Evolutionary conservation across 2,888 invertebrate species (phyloP).

Genomic region (Nephrotoma guestfalica): DNA sequence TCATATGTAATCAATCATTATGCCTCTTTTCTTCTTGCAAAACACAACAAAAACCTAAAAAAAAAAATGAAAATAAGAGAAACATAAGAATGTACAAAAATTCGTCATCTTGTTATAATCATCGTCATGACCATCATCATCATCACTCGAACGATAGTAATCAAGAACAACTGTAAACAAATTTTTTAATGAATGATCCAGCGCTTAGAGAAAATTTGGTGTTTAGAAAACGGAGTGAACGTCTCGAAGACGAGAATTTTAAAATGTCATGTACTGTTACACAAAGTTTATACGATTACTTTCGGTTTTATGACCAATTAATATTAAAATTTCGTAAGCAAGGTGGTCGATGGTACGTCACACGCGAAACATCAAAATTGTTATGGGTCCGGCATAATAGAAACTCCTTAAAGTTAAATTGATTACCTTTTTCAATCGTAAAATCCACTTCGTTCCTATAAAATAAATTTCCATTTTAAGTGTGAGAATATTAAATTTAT

Average conservation of each 20-base stretch:
- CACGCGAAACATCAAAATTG: not conserved
- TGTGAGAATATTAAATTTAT: not conserved
- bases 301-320: no score
- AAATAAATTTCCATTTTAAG: not conserved
- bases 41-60: not conserved
- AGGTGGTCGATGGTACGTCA: not conserved
- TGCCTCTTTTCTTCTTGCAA: not conserved
- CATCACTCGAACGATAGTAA: not conserved
- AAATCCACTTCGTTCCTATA: not conserved
- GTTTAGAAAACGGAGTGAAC: not conserved
- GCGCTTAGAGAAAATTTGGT: not conserved
- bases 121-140: not conserved
- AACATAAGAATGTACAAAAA: not conserved
- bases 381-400: not conserved
- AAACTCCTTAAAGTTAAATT: not conserved
- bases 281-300: no score
- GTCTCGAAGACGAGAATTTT: no score
- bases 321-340: no score
- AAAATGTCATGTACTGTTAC: no score
- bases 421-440: not conserved
- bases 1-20: constrained; percentile 1
- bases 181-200: not conserved
- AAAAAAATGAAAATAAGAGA: not conserved
- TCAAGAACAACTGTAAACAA: not conserved
- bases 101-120: not conserved